Conservation (phyloP, 2,888 invertebrate genomes). For the Heterodera filipjevi region DNA sequence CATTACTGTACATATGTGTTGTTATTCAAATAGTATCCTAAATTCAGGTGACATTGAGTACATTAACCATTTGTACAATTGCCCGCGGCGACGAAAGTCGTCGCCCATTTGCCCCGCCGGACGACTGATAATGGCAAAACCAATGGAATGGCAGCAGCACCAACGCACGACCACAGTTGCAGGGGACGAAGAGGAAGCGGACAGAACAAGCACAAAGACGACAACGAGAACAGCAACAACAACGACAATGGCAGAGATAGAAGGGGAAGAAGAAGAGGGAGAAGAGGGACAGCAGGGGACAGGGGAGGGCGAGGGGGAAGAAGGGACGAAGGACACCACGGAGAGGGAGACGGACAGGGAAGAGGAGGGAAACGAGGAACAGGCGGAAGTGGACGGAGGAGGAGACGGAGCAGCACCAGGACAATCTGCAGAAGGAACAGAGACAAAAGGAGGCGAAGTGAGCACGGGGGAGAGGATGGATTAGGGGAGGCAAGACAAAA, state of each 20-base stretch:
- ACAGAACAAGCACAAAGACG: neutral
- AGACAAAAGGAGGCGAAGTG: neutral
- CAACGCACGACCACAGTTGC: neutral
- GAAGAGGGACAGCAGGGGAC: neutral
- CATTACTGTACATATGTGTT: too few relatives aligned
- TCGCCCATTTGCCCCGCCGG: constrained; percentile 43
- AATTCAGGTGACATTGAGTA: too few relatives aligned
- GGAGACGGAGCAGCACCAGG: neutral
- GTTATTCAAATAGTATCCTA: too few relatives aligned
- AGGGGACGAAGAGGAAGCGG: constrained; percentile 1
- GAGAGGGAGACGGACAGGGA: neutral
- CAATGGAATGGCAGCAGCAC: constrained; percentile 14
- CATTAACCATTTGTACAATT: constrained; percentile 46
- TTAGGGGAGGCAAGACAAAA: neutral
- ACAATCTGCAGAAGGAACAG: neutral
- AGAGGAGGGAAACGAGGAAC: neutral
- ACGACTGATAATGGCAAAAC: constrained; percentile 40
- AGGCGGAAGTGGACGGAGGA: neutral
- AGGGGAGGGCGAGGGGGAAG: constrained; percentile 8
- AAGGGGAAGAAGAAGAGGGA: constrained; percentile 2
- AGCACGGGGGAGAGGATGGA: neutral
- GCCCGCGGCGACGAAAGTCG: constrained; percentile 40
- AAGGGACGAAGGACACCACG: neutral
- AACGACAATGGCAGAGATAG: neutral
- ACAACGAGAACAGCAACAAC: neutral